Evolutionary conservation across 2,888 invertebrate species (phyloP), one percentile per base, ranked within the genome.

Genomic region (Caenorhabditis wallacei): DNA sequence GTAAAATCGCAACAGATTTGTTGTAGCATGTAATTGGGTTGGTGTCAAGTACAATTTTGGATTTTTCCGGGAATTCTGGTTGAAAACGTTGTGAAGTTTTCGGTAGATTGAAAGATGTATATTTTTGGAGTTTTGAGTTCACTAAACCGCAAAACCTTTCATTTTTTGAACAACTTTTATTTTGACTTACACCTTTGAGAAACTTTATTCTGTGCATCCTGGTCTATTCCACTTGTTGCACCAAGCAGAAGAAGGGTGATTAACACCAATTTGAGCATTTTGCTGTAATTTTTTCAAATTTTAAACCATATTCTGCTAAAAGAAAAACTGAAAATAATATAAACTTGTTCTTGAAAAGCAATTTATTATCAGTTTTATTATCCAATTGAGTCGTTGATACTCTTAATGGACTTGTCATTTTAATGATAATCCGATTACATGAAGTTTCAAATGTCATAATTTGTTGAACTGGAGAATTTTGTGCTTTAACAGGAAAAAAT

Each of bases 211-310:
- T 24, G 40, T n/a, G 30, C 51, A 54, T 11, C 35, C 54, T 30
- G 26, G 5, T 51, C 18, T 20, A 22, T 46, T n/a, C 24, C 22
- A 35, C 8, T 43, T 7, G 8, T n/a, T n/a, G 22, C 1, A n/a
- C 61, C 63, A 2, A 56, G 4, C 8, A 54, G 4, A 16, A 54
- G 35, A 10, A 53, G 1, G 20, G 37, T 16, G 16, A 64, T 8
- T 22, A 66, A 22, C 2, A 68, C 13, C 51, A 66, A 30, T 53
- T 80, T 80, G 80, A 80, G 80, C 80, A 80, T 68, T 54, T 61
- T 71, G 56, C 79, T 72, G 56, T 53, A 68, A 75, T 10, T 56
- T 30, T 10, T 20, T 24, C n/a, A n/a, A 30, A 30, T 30, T 30
- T n/a, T n/a, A n/a, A n/a, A n/a, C 30, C 3, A 26, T 56, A 7